These are phyloP conservation scores for Argyresthia albistria DNA, from an alignment of 2,888 invertebrate genomes.

Conservation along the genomic window DNA sequence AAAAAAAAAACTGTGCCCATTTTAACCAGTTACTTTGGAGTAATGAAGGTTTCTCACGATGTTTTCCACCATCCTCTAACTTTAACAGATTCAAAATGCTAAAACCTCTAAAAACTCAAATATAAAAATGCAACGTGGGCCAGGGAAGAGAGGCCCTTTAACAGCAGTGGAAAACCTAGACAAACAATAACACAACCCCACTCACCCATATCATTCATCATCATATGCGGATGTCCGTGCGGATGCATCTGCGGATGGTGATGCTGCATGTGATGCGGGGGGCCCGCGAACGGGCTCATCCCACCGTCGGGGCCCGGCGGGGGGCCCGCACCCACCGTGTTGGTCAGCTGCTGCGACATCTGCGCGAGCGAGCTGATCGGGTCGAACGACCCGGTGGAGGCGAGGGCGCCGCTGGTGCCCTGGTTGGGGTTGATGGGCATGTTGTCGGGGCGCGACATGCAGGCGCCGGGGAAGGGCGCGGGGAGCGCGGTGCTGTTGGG, in stretches of 20 bases:
- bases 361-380: conserved; percentile 95
- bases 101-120: too few relatives aligned
- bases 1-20: too few relatives aligned
- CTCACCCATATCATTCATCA: conserved; percentile 66
- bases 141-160: too few relatives aligned
- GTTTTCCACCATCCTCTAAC: too few relatives aligned
- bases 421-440: conserved; percentile 63
- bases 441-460: conserved; percentile 61
- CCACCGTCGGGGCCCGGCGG: conserved; percentile 46
- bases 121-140: too few relatives aligned
- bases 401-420: conserved; percentile 71
- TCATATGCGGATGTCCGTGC: conserved; percentile 62
- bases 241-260: conserved; percentile 62
- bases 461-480: conserved; percentile 68
- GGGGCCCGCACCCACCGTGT: conserved; percentile 67
- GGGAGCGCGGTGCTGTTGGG: conserved; percentile 61
- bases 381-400: conserved; percentile 80
- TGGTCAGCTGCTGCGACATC: conserved; percentile 94
- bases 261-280: conserved; percentile 63
- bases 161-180: too few relatives aligned
- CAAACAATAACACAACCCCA: background rate
- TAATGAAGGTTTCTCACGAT: too few relatives aligned
- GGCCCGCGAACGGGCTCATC: conserved; percentile 53
- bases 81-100: too few relatives aligned
- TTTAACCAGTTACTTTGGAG: too few relatives aligned